Percentiles rank a stretch among this genome's conserved stretches.
Evolutionary conservation across 2,797 vertebrate species (phyloP).

Genomic region (Sciurus vulgaris): DNA sequence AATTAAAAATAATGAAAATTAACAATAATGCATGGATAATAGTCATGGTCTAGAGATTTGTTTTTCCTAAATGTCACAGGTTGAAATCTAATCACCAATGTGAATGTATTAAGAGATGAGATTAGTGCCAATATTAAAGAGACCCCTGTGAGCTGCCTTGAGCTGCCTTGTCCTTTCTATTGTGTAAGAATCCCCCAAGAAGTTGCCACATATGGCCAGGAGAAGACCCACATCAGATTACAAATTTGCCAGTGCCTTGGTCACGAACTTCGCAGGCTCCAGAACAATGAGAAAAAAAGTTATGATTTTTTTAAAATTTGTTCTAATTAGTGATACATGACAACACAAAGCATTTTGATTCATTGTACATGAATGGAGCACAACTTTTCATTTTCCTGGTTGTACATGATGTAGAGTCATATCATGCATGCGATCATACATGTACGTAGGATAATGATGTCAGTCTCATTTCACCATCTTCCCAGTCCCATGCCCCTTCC

Average conservation of each 20-base stretch:
- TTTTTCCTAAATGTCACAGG: background rate
- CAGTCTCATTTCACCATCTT: too few species aligned
- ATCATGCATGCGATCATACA: too few species aligned
- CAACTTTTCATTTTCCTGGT: too few species aligned
- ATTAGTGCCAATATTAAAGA: background rate
- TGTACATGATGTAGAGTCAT: too few species aligned
- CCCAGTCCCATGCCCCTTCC: too few species aligned
- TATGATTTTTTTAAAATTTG: background rate
- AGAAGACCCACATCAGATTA: background rate
- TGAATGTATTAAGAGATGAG: background rate
- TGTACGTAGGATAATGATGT: too few species aligned
- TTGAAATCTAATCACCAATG: background rate
- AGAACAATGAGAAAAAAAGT: background rate
- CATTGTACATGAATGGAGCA: too few species aligned
- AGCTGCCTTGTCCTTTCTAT: background rate
- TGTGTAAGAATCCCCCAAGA: background rate
- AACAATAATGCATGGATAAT: background rate
- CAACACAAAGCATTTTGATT: too few species aligned
- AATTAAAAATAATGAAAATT: background rate
- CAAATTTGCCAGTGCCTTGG: background rate
- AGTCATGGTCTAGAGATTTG: background rate
- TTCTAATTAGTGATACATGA: too few species aligned
- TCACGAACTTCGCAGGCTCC: background rate
- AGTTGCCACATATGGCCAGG: background rate
- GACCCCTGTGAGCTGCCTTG: background rate